Base-by-base conservation (phyloP, 1,140 invertebrate species). In the Penaeus indicus region DNA sequence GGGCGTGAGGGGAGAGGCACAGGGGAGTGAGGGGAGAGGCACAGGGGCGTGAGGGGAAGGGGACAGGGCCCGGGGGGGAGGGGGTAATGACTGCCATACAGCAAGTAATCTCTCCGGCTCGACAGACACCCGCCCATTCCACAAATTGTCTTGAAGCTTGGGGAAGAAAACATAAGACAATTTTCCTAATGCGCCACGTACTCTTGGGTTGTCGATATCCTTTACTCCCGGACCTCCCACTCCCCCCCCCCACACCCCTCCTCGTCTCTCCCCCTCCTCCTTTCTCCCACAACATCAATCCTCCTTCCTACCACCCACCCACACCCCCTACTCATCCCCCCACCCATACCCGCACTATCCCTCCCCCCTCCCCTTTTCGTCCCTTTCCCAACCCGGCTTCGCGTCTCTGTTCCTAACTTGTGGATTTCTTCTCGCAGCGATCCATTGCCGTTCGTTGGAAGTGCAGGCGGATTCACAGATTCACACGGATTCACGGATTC, bases 121-220 rank as follows among this genome's bases (percentile, higher is more conserved):
- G 25, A 10, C 47, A 22, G 78, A 61, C 47, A 60, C 47, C 25
- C 47, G n/a, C 47, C 78, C 78, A 80, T 42, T 80, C 78, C 78
- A 80, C 78, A 80, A 80, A 80, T 80, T 80, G 78, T 80, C 78
- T 80, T 80, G 78, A 80, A 80, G 78, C 78, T 80, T 16, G 42
- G 78, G 25, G 42, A 60, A 80, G 78, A 80, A 80, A 80, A 80
- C 78, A 80, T 25, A 10, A 80, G 47, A 80, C 78, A 80, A 80
- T 80, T 80, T 80, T 47, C 78, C 78, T 80, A 80, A 80, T 80
- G 78, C 78, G 78, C 78, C 38, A 47, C 78, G 18, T 47, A 61
- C 47, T 80, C 78, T n/a, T 25, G 25, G 10, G 11, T 60, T 32
- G 77, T 79, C 77, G 77, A 79, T 80, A 42, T 60, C 54, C 54